Evolutionary conservation across 2,113 vertebrate genomes (phyloP), one percentile per base, ranked within the genome.

Genomic region (Hippocampus abdominalis): DNA sequence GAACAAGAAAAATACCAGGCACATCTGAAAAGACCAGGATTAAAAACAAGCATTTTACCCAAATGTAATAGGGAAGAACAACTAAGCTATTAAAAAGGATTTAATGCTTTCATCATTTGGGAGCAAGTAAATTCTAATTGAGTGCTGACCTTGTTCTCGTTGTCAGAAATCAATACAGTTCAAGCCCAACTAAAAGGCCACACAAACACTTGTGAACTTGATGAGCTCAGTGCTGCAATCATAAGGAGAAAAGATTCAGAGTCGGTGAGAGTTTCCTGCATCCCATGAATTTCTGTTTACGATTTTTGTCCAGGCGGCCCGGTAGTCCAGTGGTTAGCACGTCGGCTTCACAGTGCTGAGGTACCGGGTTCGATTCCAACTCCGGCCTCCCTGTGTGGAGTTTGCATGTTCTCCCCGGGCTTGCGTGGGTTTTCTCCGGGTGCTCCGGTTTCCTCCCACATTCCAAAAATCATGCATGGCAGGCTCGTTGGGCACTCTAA

Each of bases 81-180:
- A 68, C 4, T n/a, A 21, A 32, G 15, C 68, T 54, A 56, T 53
- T 75, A 76, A 74, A 80, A 71, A 75, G 25, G 57, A 70, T 85
- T 83, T 74, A 64, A 68, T 69, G 79, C 42, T 49, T 69, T 78
- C 64, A 82, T 81, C 73, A 64, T 66, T 64, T 59, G 48, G 72
- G 71, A 66, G 74, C 42, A 66, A 78, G 68, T 64, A 29, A 3
- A 76, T 72, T 77, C 79, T 80, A 83, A 87, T 88, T 85, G 86
- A 76, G 76, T 78, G 74, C 71, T 68, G 71, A 84, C 86, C 78
- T 82, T 76, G 84, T 79, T 79, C 51, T 21, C 68, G 76, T 79
- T 71, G 70, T 73, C 77, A 73, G 69, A 61, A 83, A 88, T 87
- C 81, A 82, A 78, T 87, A 82, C 79, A 80, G 80, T 82, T 81